Evolutionary conservation across 2,888 invertebrate genomes (phyloP), one percentile per base, ranked within the genome.

Genomic region (Hypsopygia costalis): DNA sequence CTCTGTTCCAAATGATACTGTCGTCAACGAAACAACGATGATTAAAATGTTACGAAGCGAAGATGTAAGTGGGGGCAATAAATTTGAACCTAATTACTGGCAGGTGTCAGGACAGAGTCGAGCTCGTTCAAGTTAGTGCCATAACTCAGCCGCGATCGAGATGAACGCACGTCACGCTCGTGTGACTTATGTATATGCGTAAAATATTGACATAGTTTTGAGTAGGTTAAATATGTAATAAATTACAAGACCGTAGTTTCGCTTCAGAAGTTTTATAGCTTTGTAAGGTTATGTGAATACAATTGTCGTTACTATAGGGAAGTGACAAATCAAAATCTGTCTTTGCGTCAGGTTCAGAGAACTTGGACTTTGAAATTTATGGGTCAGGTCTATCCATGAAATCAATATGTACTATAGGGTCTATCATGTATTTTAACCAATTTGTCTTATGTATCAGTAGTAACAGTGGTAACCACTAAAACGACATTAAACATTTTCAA

Each of bases 21-120:
- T 27, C 32, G 16, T 42, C 40, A 40, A 45, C 37, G 47, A 45
- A 56, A 54, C 46, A 49, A 46, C 47, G 53, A 50, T 47, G 41
- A 51, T 47, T 45, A 43, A 58, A 46, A 44, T 46, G 40, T 41
- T 43, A 43, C 43, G 46, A 46, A 42, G 60, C 51, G 62, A 56
- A 68, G 70, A 70, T 70, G 68, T 62, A 69, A 64, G 74, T 68
- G 65, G 62, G 60, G 59, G 74, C 72, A 56, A 81, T 82, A 81
- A 83, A 81, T 83, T 79, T 63, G 46, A 52, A 69, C 66, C 74
- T 81, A 81, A 82, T 82, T 82, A 81, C 81, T 69, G 70, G 72
- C 80, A 79, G 81, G 79, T 81, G 82, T 80, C 80, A 78, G 62
- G 57, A 67, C 77, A 79, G 72, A 77, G 68, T 76, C 74, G 63